These are phyloP conservation scores for Porphyrio hochstetteri DNA, from an alignment of 2,113 vertebrate species.

Conservation along the genomic window DNA sequence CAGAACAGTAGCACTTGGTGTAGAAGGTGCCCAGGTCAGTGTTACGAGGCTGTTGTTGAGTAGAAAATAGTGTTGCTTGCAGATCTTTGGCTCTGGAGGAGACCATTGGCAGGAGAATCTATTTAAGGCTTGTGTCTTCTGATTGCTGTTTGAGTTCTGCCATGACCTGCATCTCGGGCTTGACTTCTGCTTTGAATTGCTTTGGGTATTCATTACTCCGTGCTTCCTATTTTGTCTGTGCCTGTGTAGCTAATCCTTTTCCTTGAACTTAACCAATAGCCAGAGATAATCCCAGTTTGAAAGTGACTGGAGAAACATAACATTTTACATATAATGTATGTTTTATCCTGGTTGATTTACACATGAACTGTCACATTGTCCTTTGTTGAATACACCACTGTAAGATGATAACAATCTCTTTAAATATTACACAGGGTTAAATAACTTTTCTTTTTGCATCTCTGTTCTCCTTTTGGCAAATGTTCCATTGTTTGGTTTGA, in stretches of 20 bases:
- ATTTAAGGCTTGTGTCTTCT: constrained; percentile 2
- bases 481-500: constrained; percentile 52
- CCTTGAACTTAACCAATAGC: constrained; percentile 59
- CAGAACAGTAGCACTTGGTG: background rate
- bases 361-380: constrained; percentile 46
- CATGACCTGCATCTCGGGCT: constrained; percentile 61
- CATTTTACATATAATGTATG: constrained; percentile 48
- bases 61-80: background rate
- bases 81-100: constrained; percentile 22
- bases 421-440: constrained; percentile 60
- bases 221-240: constrained; percentile 68
- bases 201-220: constrained; percentile 57
- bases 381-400: constrained; percentile 23
- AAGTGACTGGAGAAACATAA: constrained; percentile 51
- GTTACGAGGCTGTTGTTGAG: background rate
- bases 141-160: constrained; percentile 30
- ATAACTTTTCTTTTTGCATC: constrained; percentile 41
- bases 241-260: constrained; percentile 67
- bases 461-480: constrained; percentile 53
- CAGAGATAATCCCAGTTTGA: constrained; percentile 59
- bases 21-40: background rate
- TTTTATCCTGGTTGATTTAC: constrained; percentile 57
- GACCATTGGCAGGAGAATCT: background rate
- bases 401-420: constrained; percentile 58
- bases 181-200: constrained; percentile 39